These are phyloP conservation scores for Strongylocentrotus purpuratus DNA, from an alignment of 35 echinoderm and acorn worm species.

Conservation along the genomic window DNA sequence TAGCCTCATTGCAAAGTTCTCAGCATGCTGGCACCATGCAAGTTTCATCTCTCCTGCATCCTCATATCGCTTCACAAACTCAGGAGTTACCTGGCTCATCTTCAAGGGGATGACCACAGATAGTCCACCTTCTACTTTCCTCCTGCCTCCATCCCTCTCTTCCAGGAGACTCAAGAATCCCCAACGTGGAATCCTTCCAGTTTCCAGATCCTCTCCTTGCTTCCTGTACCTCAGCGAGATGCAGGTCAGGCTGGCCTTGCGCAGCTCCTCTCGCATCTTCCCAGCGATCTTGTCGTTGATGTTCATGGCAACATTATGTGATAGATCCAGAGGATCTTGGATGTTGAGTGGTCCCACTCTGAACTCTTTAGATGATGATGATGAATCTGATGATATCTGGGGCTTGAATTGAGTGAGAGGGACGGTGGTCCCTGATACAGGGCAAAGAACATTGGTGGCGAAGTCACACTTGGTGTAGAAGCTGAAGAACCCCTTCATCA, in stretches of 20 bases:
- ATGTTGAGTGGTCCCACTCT: constrained; percentile 75
- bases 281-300: constrained; percentile 79
- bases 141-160: background rate
- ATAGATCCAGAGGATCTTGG: constrained; percentile 90
- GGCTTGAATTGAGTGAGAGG: constrained; percentile 44
- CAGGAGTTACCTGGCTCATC: constrained; percentile 44
- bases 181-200: constrained; percentile 2
- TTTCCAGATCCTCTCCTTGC: background rate
- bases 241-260: constrained; percentile 52
- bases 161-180: constrained; percentile 30
- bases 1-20: constrained; percentile 24
- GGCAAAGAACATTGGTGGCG: constrained; percentile 68
- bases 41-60: background rate
- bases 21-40: constrained; percentile 59
- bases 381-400: background rate
- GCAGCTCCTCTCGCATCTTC: constrained; percentile 54
- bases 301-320: constrained; percentile 89
- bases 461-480: constrained; percentile 85
- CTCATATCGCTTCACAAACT: constrained; percentile 30
- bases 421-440: constrained; percentile 57
- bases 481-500: constrained; percentile 81
- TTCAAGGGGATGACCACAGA: constrained; percentile 51
- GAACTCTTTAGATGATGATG: constrained; percentile 45
- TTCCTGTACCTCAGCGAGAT: constrained; percentile 51
- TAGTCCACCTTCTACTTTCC: background rate